These are phyloP conservation scores for Cyrtonyx montezumae DNA, from an alignment of 2,113 vertebrate species.

Conservation along the genomic window DNA sequence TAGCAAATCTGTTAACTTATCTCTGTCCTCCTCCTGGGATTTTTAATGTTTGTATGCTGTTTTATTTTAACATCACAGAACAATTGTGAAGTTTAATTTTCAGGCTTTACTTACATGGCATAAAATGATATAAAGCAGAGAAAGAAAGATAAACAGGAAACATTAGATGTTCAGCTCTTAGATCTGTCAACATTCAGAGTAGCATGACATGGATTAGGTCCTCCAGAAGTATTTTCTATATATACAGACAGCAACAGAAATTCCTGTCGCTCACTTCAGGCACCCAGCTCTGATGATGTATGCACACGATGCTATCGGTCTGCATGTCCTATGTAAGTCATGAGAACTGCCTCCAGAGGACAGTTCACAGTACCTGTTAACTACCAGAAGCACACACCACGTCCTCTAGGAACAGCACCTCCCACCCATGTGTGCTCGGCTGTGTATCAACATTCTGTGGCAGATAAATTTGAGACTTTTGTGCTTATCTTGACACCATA, in stretches of 20 bases:
- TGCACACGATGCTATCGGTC: neutral
- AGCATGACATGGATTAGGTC: neutral
- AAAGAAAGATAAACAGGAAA: neutral
- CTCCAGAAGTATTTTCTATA: neutral
- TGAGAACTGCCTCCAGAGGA: neutral
- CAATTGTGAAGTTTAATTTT: neutral
- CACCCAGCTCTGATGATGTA: neutral
- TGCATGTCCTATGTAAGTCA: neutral
- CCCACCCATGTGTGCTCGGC: neutral
- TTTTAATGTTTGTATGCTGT: neutral
- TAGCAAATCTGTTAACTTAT: neutral
- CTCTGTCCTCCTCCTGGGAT: neutral
- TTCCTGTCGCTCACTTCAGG: neutral
- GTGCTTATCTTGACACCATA: neutral
- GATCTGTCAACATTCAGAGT: neutral
- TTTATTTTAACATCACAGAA: neutral
- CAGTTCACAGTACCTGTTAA: neutral
- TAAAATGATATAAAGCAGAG: neutral
- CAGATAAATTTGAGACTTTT: neutral
- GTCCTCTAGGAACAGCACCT: neutral
- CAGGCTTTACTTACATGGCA: neutral
- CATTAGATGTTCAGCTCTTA: neutral
- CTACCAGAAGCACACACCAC: neutral
- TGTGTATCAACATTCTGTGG: neutral
- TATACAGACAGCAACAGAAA: neutral